phyloP scores from a whole-genome alignment of 2,797 vertebrate species.

The Melanotaenia nigrans region DNA sequence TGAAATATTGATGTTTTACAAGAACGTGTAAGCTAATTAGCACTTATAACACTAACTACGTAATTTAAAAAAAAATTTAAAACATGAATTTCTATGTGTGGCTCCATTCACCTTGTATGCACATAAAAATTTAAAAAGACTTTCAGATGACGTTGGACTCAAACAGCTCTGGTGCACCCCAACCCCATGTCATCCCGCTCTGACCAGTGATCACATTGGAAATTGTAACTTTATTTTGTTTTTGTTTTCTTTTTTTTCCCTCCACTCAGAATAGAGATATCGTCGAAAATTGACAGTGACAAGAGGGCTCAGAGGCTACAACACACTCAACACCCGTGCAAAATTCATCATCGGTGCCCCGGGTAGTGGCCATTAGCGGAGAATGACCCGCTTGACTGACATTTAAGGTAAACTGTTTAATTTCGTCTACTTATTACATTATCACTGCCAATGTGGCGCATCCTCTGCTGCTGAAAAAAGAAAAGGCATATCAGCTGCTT shows the following conservation, averaged over 20 bases:
- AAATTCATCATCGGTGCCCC: constrained; percentile 94
- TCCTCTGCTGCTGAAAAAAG: constrained; percentile 1
- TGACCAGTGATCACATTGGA: constrained; percentile 72
- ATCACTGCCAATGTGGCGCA: constrained; percentile 56
- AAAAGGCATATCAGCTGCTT: too few species aligned
- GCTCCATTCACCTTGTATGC: not conserved
- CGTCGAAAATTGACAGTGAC: constrained; percentile 98
- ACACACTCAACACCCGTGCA: constrained; percentile 95
- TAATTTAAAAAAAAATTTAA: not conserved
- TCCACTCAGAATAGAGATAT: constrained; percentile 96
- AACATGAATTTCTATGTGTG: not conserved
- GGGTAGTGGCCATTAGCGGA: constrained; percentile 90
- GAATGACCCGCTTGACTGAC: constrained; percentile 91
- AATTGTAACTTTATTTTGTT: constrained; percentile 86
- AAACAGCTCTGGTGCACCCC: not conserved
- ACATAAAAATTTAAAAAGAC: too few species aligned
- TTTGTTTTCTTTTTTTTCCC: not conserved
- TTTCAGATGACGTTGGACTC: not conserved
- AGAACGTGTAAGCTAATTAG: too few species aligned
- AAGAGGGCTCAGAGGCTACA: constrained; percentile 95
- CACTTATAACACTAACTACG: not conserved
- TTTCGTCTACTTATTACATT: constrained; percentile 88
- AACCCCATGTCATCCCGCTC: constrained; percentile 65
- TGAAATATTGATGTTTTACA: not conserved
- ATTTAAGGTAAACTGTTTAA: constrained; percentile 95